Evolutionary conservation across 53 echinoderm and acorn worm genomes (phyloP).

Genomic region (Zoroaster sp.): DNA sequence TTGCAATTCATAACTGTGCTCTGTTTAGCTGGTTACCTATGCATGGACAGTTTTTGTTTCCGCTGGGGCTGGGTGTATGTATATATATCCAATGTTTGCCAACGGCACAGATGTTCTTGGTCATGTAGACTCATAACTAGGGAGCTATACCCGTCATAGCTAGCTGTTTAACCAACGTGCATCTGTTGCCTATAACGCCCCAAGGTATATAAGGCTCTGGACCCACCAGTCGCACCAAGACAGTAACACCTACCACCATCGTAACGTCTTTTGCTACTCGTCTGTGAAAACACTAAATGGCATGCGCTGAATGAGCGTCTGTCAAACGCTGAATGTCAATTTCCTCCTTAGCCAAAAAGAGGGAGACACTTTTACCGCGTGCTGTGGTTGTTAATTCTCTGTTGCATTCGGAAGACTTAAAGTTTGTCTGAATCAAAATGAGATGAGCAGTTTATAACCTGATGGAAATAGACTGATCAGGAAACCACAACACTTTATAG

Average conservation of each 20-base stretch:
- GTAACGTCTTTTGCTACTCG: background rate
- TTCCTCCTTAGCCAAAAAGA: background rate
- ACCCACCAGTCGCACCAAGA: constrained; percentile 1
- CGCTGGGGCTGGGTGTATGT: background rate
- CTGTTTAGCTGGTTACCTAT: constrained; percentile 50
- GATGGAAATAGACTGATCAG: no score
- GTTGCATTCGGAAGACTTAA: background rate
- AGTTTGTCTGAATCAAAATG: background rate
- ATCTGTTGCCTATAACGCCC: constrained; percentile 23
- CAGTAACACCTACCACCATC: constrained; percentile 17
- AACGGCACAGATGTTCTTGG: constrained; percentile 18
- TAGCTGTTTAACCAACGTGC: constrained; percentile 24
- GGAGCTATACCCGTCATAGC: background rate
- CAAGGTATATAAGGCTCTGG: constrained; percentile 19
- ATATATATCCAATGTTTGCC: background rate
- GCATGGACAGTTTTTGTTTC: constrained; percentile 13
- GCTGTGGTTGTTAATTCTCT: background rate
- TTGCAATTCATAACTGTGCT: constrained; percentile 38
- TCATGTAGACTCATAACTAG: background rate
- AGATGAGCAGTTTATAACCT: background rate
- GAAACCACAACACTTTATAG: no score
- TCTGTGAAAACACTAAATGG: constrained; percentile 6
- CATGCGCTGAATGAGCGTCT: background rate
- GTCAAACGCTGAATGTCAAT: background rate
- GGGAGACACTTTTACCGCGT: background rate